Conservation (phyloP, 2,797 vertebrate species). For the Amblyopsis hoosieri region DNA sequence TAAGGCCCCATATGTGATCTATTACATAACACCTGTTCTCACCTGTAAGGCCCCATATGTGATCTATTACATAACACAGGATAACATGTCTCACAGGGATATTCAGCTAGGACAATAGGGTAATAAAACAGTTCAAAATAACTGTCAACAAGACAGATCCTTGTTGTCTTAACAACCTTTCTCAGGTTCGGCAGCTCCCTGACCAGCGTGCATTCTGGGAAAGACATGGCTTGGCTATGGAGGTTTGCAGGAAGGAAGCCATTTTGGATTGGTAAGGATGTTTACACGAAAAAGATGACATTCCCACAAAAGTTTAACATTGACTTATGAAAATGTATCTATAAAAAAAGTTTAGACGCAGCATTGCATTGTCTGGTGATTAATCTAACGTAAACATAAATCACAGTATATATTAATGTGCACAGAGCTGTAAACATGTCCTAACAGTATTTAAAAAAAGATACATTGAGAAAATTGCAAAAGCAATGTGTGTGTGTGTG, state of each 20-base stretch:
- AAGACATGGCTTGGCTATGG: conserved; percentile 68
- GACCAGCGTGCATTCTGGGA: conserved; percentile 65
- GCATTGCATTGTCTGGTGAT: too few species aligned
- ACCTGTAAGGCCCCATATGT: conserved; percentile 52
- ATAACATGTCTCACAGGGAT: too few species aligned
- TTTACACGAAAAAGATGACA: neutral
- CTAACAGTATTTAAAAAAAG: too few species aligned
- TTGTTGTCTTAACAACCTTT: neutral
- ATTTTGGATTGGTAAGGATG: conserved; percentile 76
- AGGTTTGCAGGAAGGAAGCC: conserved; percentile 71
- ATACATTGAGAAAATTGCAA: too few species aligned
- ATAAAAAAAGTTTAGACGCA: too few species aligned
- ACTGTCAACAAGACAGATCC: too few species aligned
- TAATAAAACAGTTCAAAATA: neutral
- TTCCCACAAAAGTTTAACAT: neutral
- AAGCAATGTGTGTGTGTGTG: too few species aligned
- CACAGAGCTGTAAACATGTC: too few species aligned
- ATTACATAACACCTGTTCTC: conserved; percentile 47
- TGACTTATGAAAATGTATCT: neutral
- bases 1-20: too few species aligned
- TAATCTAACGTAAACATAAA: too few species aligned
- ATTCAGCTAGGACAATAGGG: neutral
- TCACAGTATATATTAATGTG: too few species aligned
- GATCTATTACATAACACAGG: neutral
- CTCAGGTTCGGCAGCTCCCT: conserved; percentile 76